Conservation (phyloP, 2,797 vertebrate species). For the Acanthis flammea region DNA sequence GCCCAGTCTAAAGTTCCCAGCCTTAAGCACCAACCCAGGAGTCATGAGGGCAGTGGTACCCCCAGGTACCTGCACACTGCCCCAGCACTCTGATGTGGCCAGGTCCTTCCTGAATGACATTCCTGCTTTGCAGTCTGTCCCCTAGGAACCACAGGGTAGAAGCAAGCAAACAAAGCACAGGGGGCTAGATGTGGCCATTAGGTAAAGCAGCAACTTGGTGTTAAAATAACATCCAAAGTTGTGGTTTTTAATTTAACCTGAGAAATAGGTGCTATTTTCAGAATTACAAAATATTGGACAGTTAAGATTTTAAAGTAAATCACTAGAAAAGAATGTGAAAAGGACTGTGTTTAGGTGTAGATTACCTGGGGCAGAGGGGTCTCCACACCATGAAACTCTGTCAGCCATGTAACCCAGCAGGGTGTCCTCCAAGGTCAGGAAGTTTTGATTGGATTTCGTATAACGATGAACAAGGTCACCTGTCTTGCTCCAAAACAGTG, state of each 20-base stretch:
- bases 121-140: background rate
- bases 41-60: rapidly evolving
- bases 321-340: background rate
- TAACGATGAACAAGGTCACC: conserved; percentile 66
- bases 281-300: background rate
- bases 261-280: background rate
- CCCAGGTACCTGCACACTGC: background rate
- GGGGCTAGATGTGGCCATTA: background rate
- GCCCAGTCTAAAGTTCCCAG: background rate
- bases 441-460: conserved; percentile 1
- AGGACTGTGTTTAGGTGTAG: background rate
- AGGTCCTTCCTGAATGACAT: background rate
- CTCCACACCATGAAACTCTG: conserved; percentile 75
- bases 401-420: conserved; percentile 75
- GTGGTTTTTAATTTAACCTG: background rate
- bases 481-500: conserved; percentile 78
- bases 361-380: conserved; percentile 62
- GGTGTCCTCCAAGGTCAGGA: conserved; percentile 77
- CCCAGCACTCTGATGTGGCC: background rate
- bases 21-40: background rate
- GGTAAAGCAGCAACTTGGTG: background rate
- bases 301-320: background rate
- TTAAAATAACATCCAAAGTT: background rate
- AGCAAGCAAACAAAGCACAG: background rate
- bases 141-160: background rate